Evolutionary conservation across 2,888 invertebrate species (phyloP), one percentile per base, ranked within the genome.

Genomic region (Plusia festucae): DNA sequence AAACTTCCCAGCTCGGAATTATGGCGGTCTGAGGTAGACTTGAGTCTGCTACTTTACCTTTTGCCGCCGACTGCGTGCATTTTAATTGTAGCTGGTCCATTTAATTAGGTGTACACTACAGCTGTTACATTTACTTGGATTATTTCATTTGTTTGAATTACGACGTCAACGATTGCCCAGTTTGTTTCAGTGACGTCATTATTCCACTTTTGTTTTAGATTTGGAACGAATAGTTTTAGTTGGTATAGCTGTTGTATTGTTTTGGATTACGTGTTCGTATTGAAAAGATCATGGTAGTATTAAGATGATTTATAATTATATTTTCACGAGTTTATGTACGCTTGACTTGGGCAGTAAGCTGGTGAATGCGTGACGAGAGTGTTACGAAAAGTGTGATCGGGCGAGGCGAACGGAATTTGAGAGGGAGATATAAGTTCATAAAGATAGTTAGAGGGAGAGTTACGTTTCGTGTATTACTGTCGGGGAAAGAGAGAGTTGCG

Each of bases 1-100:
- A 83, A 88, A 86, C 78, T 86, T 85, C 60, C 53, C 66, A 70
- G 62, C 58, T 59, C 63, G 70, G 81, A 81, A 81, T 82, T 82
- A 85, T 82, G 80, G 82, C 73, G 74, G 72, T 66, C 69, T 70
- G 63, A 40, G 60, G 59, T 65, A 61, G 64, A 57, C 66, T 76
- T 53, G 71, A 73, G 68, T 70, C 70, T 64, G 61, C 73, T 81
- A 74, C 64, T 74, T 76, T 79, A 76, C 69, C 73, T 70, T 62
- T 58, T 73, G 78, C 77, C 65, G 68, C 67, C 63, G 73, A 65
- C 69, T 76, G 73, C 76, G 69, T 71, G 72, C 72, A 78, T 73
- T 76, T 70, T 72, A 76, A 81, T 69, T 73, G 69, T 55, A 53
- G 68, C 46, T 65, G 70, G 71, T 73, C 74, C 63, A 74, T 78